Conservation (phyloP, 1,140 invertebrate genomes). For the Leptoteleia sp. region DNA sequence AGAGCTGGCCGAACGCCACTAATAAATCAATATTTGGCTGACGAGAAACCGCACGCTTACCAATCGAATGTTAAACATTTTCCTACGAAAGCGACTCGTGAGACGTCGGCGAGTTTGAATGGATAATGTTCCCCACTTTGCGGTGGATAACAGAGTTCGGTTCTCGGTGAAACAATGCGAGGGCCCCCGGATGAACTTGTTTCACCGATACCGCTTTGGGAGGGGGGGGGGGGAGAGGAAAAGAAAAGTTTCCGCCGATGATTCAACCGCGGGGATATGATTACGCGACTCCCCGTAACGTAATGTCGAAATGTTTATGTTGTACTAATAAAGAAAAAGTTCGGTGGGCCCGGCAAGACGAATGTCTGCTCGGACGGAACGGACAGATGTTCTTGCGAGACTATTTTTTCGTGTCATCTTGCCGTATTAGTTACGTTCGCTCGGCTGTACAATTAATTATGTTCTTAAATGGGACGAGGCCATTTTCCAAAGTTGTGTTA, state of each 20-base stretch:
- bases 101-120: slow-evolving; percentile 14
- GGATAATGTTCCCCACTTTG: slow-evolving; percentile 23
- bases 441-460: slow-evolving; percentile 20
- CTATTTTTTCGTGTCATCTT: slow-evolving; percentile 11
- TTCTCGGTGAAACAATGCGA: slow-evolving; percentile 27
- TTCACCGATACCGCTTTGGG: neutral
- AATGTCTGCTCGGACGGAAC: slow-evolving; percentile 3
- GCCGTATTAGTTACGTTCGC: slow-evolving; percentile 1
- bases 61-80: slow-evolving; percentile 32
- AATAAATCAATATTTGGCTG: slow-evolving; percentile 45
- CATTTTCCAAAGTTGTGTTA: slow-evolving; percentile 9
- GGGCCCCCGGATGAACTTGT: slow-evolving; percentile 3
- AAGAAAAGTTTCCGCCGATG: slow-evolving; percentile 14
- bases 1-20: slow-evolving; percentile 10
- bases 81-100: slow-evolving; percentile 10
- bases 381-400: slow-evolving; percentile 27
- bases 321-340: no score
- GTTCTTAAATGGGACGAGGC: slow-evolving; percentile 16
- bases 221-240: no score
- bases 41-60: slow-evolving; percentile 31
- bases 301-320: slow-evolving; percentile 6
- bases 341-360: neutral
- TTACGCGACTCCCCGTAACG: no score
- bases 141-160: slow-evolving; percentile 4
- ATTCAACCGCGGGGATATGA: neutral